Base-by-base conservation (phyloP, 1,140 invertebrate genomes). In the Gerris buenoi region DNA sequence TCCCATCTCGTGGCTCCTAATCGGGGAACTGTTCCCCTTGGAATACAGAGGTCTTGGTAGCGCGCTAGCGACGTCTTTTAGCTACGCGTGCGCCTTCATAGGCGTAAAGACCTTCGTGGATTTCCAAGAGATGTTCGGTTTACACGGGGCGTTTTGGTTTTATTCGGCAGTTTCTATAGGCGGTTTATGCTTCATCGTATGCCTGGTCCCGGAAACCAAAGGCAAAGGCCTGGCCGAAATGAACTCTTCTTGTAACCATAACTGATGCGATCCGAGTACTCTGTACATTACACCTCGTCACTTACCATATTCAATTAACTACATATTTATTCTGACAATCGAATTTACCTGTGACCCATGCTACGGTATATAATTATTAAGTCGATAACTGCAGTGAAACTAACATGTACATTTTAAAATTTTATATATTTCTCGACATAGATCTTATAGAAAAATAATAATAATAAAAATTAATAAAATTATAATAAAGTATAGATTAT, bases 161-260 rank as follows among this genome's bases (percentile, higher is more conserved):
- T 96, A 94, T 75, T 86, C 91, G 1, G 88, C 84, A 1, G 84
- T 95, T 69, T 88, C 90, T 0, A 83, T 92, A 1, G 81, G 88
- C 68, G 91, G 91, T 25, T 79, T 93, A 1, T 83, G 92, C 65
- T 90, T 95, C 75, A 85, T 94, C 5, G 86, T 89, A 1, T 84
- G 89, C 67, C 89, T 88, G 73, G 88, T 96, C 2, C 93, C 92
- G 0, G 93, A 96, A 77, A 95, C 93, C 1, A 93, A 91, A 76
- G 91, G 91, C 0, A 84, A 86, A 63, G 87, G 87, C 72, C 82
- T 95, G 66, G 90, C 94, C 73, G 91, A 95, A 78, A 92, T 95
- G 84, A 71, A 73, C 60, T 58, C 64, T 46, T 46, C 33, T 5
- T 46, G 33, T 18, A 46, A 46, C 33, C 33, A 46, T 18, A 46